Conservation (phyloP, 2,113 vertebrate species). For the Caracal caracal region DNA sequence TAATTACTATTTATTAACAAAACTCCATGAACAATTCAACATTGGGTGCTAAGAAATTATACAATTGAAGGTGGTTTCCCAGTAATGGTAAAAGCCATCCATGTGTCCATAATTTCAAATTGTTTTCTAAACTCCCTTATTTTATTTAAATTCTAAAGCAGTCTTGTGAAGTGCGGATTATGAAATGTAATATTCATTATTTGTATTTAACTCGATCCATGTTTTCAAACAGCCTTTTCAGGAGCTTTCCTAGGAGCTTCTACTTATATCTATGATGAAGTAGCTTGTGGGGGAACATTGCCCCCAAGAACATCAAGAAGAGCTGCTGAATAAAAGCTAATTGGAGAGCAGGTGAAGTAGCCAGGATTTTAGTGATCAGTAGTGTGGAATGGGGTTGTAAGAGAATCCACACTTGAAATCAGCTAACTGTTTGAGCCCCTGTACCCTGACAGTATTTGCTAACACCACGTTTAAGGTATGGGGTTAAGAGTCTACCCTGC, state of each 20-base stretch:
- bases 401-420: background rate
- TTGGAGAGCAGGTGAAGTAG: background rate
- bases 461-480: background rate
- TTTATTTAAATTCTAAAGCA: background rate
- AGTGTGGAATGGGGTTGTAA: background rate
- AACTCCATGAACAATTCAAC: background rate
- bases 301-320: background rate
- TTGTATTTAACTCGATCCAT: background rate
- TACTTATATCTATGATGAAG: background rate
- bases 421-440: background rate
- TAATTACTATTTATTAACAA: background rate
- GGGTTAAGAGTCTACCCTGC: background rate
- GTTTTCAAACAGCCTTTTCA: background rate
- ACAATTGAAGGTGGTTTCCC: background rate
- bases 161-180: background rate
- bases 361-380: background rate
- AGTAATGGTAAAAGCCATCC: background rate
- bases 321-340: background rate
- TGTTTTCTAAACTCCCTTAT: background rate
- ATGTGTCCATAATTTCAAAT: background rate
- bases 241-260: background rate
- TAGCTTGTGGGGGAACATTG: background rate
- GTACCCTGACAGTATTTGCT: background rate
- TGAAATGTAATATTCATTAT: background rate
- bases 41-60: background rate